Evolutionary conservation across 2,113 vertebrate genomes (phyloP), one percentile per base, ranked within the genome.

Genomic region (Abramis brama): DNA sequence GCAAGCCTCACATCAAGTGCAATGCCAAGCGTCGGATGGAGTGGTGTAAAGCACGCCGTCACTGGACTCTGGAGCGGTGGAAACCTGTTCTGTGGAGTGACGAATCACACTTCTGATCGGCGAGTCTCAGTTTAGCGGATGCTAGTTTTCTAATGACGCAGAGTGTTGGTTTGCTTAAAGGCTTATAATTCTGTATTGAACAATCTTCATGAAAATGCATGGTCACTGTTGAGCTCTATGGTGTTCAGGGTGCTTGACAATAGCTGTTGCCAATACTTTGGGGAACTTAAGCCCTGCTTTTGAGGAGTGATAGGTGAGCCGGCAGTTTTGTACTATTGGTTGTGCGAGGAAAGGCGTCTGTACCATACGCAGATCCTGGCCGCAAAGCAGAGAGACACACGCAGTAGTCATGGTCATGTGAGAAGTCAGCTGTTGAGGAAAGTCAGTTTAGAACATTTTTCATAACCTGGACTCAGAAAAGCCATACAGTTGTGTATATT

Each of bases 321-420:
- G 80, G 79, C 55, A 79, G 87, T 87, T 85, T 77, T 83, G 73
- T 85, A 66, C 74, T 66, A 80, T 74, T 77, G 82, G 82, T 59
- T 66, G 81, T 77, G 75, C 62, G 57, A 81, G 82, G 45, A 79
- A 66, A 82, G 79, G 52, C 39, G 59, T 89, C 91, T 94, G 93
- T 96, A 96, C 95, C 95, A 95, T 94, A 93, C 91, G 89, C 89
- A 88, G 91, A 92, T 90, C 92, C 90, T 91, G 92, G 92, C 93
- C 93, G 93, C 85, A 93, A 91, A 92, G 94, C 45, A 94, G 86
- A 55, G 71, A 79, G 92, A 93, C 91, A 93, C 92, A 93, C 91
- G 93, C 93, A 95, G 94, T 95, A 95, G 94, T 94, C 93, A 92
- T 96, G 95, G 93, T 95, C 95, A 94, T 93, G 93, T 89, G 91